Percentiles rank a stretch among this genome's conserved stretches.
phyloP scores from a whole-genome alignment of 2,113 vertebrate genomes.

The Eubucco bourcierii region DNA sequence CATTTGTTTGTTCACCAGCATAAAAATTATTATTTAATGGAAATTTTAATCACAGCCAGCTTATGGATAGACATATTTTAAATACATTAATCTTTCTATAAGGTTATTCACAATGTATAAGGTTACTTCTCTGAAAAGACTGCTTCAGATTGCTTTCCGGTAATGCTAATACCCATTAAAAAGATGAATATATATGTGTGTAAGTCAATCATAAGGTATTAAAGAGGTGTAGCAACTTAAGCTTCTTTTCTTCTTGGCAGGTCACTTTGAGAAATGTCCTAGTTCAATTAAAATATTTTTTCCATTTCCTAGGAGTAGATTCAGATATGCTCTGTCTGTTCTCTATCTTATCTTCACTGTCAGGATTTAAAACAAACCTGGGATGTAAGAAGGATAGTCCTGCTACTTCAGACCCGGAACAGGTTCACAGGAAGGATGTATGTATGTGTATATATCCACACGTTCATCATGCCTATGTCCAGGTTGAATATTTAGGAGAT shows the following conservation, averaged over 20 bases:
- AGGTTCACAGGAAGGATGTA: not conserved
- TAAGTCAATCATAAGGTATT: conserved; percentile 69
- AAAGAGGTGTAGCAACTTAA: conserved; percentile 60
- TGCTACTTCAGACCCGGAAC: not conserved
- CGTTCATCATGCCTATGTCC: not conserved
- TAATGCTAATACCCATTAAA: conserved; percentile 70
- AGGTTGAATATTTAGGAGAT: not conserved
- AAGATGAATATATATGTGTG: conserved; percentile 70
- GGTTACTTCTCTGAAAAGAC: conserved; percentile 65
- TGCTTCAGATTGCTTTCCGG: conserved; percentile 65
- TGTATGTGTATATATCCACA: not conserved
- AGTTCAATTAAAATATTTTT: conserved; percentile 71
- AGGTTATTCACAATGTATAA: conserved; percentile 63
- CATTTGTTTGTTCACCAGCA: conserved; percentile 59
- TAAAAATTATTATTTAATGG: conserved; percentile 62
- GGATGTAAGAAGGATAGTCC: not conserved
- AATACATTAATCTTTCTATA: conserved; percentile 63
- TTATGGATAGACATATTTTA: conserved; percentile 48
- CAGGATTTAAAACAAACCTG: conserved; percentile 64
- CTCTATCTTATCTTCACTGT: conserved; percentile 60
- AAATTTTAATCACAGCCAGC: conserved; percentile 60
- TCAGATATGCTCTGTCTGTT: conserved; percentile 61
- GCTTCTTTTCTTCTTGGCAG: conserved; percentile 62
- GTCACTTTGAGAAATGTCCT: conserved; percentile 62
- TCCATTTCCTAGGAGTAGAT: conserved; percentile 58